Evolutionary conservation across 2,888 invertebrate genomes (phyloP), one percentile per base, ranked within the genome.

Genomic region (Sarcophaga variegata): DNA sequence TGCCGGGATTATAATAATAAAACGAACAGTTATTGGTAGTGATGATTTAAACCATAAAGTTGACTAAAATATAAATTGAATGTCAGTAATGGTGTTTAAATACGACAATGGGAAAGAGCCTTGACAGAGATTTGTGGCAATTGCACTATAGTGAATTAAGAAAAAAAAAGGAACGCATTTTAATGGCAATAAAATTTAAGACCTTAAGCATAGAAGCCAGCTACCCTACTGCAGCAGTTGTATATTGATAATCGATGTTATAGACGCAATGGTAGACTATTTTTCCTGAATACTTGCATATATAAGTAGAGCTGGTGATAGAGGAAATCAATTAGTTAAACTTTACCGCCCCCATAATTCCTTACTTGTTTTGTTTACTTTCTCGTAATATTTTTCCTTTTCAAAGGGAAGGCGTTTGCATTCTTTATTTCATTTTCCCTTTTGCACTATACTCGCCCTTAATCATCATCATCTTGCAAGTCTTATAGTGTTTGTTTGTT

Each of bases 1-100:
- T 76, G 37, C 10, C n/a, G 60, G 80, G 74, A 79, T 80, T 84
- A 84, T 66, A 84, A 70, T 78, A 83, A 78, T 49, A 84, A 63
- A 64, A 84, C 17, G 6, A 59, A 64, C 8, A 37, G 11, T 20
- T 62, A 64, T 74, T 74, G 27, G 47, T 54, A 14, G 27, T 60
- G 80, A 84, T 80, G 76, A 80, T 80, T 76, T 84, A 71, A 66
- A 70, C 22, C 20, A 60, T 67, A 59, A 80, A 84, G 66, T 54
- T 54, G 54, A 54, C 54, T 54, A 54, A 66, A 76, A 64, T 59
- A 71, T 70, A 74, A 79, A 25, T 49, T 49, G 49, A 49, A 59
- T 62, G 45, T 47, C 14, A 49, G 4, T 49, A 3, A 4, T 49
- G 0, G 1, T 11, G 1, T 4, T 1, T 14, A 49, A 49, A 49